Conservation (phyloP, 1,140 invertebrate genomes). For the Drosophila pseudoobscura region DNA sequence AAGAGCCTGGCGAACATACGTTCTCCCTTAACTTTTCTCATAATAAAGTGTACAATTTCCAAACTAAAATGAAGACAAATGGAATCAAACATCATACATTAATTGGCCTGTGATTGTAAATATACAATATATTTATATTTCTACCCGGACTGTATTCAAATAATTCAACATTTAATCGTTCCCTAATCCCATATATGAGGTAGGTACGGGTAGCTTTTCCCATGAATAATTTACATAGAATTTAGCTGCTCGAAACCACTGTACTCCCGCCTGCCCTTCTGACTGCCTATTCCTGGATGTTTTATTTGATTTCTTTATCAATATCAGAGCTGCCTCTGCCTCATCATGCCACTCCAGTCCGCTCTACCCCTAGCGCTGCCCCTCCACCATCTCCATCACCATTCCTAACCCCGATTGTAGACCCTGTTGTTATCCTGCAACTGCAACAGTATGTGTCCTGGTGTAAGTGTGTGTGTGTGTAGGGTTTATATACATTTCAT, state of each 20-base stretch:
- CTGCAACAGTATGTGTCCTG: conserved; percentile 60
- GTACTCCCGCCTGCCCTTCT: conserved; percentile 19
- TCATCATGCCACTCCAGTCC: conserved; percentile 9
- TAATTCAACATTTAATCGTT: too few species aligned
- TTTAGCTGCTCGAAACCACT: conserved; percentile 19
- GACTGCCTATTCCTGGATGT: conserved; percentile 36
- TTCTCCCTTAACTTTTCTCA: too few species aligned
- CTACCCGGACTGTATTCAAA: too few species aligned
- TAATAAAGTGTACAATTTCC: too few species aligned
- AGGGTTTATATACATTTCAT: conserved; percentile 76
- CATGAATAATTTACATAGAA: too few species aligned
- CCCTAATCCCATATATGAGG: too few species aligned
- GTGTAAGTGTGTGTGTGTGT: conserved; percentile 24
- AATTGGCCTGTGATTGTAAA: too few species aligned
- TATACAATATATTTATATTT: too few species aligned
- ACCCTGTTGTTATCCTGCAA: conserved; percentile 37
- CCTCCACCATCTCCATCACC: neutral
- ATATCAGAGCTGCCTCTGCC: conserved; percentile 63
- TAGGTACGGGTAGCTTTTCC: too few species aligned
- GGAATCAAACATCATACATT: too few species aligned
- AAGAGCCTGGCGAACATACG: too few species aligned
- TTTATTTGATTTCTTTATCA: conserved; percentile 80
- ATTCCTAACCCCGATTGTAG: conserved; percentile 15
- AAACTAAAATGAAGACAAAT: too few species aligned
- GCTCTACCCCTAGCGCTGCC: conserved; percentile 2